Percentiles rank a stretch among this genome's conserved stretches.
Conservation (phyloP, 2,113 vertebrate species). For the Candoia aspera region DNA sequence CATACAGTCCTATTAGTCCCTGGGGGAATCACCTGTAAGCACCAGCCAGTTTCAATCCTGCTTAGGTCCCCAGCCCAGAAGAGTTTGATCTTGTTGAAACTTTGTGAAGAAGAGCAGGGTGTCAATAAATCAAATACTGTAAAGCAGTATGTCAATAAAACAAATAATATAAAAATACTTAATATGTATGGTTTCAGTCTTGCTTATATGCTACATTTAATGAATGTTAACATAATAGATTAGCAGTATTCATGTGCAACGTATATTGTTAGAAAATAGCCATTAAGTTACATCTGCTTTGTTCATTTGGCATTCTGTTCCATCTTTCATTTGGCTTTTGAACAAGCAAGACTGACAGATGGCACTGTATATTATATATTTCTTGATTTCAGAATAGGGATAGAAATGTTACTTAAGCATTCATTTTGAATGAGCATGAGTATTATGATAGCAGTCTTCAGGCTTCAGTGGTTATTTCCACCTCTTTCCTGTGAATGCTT, state of each 20-base stretch:
- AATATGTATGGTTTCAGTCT: background rate
- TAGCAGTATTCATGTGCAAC: constrained; percentile 7
- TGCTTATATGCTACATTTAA: constrained; percentile 30
- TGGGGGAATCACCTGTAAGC: background rate
- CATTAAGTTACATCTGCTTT: constrained; percentile 9
- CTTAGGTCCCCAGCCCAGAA: background rate
- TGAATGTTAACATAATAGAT: background rate
- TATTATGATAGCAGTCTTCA: background rate
- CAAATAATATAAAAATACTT: background rate
- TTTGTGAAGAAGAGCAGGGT: background rate
- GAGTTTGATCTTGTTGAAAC: background rate
- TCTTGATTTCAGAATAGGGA: background rate
- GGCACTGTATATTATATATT: background rate
- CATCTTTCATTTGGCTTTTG: background rate
- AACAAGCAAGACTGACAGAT: background rate
- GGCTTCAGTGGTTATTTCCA: background rate
- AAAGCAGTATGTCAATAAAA: background rate
- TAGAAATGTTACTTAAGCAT: background rate
- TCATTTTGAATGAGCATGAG: accelerated
- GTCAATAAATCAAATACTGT: background rate
- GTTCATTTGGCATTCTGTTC: background rate
- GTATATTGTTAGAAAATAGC: constrained; percentile 23
- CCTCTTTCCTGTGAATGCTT: constrained; percentile 4
- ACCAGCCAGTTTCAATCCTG: background rate
- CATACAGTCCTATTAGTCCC: background rate